Percentiles rank a stretch among this genome's conserved stretches.
phyloP scores from a whole-genome alignment of 2,113 vertebrate genomes.

The Mesocricetus auratus region DNA sequence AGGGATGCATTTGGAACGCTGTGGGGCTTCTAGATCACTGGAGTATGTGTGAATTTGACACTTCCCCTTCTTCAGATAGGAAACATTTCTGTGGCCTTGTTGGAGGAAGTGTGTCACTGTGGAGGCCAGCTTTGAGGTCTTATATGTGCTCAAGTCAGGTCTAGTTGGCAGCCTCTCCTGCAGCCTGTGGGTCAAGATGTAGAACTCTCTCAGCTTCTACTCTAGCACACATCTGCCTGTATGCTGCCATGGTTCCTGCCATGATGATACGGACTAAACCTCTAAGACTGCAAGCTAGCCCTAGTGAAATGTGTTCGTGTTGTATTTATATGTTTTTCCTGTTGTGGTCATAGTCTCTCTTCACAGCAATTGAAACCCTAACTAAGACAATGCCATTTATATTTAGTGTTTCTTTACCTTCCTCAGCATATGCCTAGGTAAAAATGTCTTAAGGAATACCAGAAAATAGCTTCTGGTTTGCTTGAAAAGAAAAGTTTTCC shows the following conservation, averaged over 20 bases:
- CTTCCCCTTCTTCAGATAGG: neutral
- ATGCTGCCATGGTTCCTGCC: neutral
- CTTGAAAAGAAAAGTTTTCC: neutral
- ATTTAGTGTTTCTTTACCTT: neutral
- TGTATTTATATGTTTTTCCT: too few species aligned
- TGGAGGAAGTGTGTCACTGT: neutral
- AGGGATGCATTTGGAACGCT: neutral
- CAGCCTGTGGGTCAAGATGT: neutral
- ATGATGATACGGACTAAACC: neutral
- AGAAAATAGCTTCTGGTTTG: conserved; percentile 1
- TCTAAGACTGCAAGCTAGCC: neutral
- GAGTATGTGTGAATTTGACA: neutral
- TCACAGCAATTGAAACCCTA: neutral
- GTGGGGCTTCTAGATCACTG: neutral
- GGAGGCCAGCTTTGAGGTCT: neutral
- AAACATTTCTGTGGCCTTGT: neutral
- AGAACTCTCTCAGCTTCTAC: neutral
- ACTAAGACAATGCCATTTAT: neutral
- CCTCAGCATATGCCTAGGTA: neutral
- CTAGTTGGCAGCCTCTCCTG: neutral
- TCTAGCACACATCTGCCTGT: neutral
- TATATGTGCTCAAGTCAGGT: too few species aligned
- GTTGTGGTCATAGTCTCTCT: neutral
- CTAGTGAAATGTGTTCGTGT: neutral
- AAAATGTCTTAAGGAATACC: neutral